Percentiles rank a stretch among this genome's conserved stretches.
These are phyloP conservation scores for Mesocricetus auratus DNA, from an alignment of 2,113 vertebrate genomes.

Conservation along the genomic window DNA sequence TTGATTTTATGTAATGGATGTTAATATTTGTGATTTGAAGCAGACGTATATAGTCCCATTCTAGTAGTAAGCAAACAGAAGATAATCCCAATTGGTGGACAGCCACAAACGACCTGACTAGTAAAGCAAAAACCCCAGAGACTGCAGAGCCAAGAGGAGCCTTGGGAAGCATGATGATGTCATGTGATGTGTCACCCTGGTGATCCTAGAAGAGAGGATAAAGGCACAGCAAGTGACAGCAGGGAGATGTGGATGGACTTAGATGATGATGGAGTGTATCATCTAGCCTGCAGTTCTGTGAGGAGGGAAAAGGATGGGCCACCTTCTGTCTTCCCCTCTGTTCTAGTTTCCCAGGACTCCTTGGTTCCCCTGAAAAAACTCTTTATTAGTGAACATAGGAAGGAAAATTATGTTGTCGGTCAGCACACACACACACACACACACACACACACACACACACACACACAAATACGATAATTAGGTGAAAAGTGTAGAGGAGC, in stretches of 20 bases:
- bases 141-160: not conserved
- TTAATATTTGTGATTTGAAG: not conserved
- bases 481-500: not conserved
- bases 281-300: not conserved
- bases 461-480: not conserved
- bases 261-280: not conserved
- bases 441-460: too few species aligned
- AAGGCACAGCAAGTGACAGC: not conserved
- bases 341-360: too few species aligned
- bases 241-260: not conserved
- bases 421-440: too few species aligned
- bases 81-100: not conserved
- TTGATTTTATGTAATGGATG: not conserved
- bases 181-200: too few species aligned
- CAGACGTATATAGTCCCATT: not conserved
- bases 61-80: not conserved
- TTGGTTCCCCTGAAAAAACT: not conserved
- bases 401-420: not conserved
- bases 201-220: not conserved
- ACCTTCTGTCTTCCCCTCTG: not conserved
- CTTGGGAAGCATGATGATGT: too few species aligned
- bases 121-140: not conserved
- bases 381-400: not conserved
- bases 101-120: not conserved
- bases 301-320: not conserved